A percentile compares a stretch with the other conserved stretches of the same genome.
Evolutionary conservation across 2,113 vertebrate species (phyloP).

Genomic region (Bos javanicus): DNA sequence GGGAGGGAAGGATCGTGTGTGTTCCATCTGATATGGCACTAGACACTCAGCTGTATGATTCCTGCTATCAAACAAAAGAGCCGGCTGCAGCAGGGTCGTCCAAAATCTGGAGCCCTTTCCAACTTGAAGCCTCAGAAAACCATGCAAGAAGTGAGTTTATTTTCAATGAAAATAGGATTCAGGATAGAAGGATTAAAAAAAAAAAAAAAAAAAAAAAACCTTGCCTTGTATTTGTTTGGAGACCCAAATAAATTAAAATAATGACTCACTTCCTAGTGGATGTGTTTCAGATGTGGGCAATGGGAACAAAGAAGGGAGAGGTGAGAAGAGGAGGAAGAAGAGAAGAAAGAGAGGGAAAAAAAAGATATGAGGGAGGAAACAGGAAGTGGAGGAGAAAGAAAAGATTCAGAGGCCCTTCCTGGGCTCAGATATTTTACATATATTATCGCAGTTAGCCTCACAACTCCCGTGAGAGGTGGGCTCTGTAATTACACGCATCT

Average conservation of each 20-base stretch:
- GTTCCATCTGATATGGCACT: background rate
- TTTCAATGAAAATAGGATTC: conserved; percentile 27
- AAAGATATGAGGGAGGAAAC: background rate
- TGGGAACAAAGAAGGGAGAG: background rate
- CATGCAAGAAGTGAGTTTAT: background rate
- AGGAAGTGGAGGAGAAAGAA: background rate
- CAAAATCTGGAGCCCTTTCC: conserved; percentile 4
- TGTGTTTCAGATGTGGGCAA: background rate
- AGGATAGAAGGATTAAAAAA: background rate
- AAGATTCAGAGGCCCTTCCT: background rate
- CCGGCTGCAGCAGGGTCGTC: background rate
- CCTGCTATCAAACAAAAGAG: background rate
- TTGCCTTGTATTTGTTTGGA: background rate
- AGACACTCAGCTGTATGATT: background rate
- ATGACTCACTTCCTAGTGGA: background rate
- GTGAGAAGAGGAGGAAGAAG: background rate
- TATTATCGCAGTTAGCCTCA: background rate
- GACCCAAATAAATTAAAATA: background rate
- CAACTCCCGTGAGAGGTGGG: background rate
- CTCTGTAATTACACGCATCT: background rate
- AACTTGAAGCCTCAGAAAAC: background rate
- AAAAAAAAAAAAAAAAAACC: background rate
- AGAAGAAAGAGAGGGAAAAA: background rate
- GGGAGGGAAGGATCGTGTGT: background rate
- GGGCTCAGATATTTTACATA: background rate